phyloP scores from a whole-genome alignment of 2,113 vertebrate genomes.

The Eulemur rufifrons region DNA sequence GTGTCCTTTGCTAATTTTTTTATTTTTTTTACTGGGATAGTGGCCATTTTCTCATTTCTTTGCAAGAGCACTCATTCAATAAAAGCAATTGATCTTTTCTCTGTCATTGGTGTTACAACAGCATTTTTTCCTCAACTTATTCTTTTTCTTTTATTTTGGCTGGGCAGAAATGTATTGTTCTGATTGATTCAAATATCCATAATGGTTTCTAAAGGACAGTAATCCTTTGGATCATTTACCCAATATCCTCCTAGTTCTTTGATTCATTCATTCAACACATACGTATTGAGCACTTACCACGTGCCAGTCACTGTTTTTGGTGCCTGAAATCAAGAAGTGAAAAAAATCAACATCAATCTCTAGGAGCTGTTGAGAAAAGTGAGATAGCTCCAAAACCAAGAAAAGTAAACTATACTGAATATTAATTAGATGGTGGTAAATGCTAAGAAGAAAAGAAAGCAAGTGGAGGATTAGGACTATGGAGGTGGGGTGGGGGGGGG shows the following conservation, averaged over 20 bases:
- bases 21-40: neutral
- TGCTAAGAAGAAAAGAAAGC: neutral
- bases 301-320: neutral
- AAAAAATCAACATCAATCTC: neutral
- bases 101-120: neutral
- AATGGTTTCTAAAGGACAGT: neutral
- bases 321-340: neutral
- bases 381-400: neutral
- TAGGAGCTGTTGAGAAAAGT: neutral
- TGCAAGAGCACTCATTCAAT: neutral
- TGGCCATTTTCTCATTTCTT: neutral
- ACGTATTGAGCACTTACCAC: neutral
- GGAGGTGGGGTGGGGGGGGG: rapidly evolving
- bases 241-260: neutral
- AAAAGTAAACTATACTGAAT: neutral
- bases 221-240: neutral
- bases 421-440: neutral
- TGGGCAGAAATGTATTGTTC: neutral
- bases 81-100: neutral
- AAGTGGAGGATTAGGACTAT: neutral
- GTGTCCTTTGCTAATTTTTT: neutral
- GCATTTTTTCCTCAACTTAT: neutral
- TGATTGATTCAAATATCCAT: neutral
- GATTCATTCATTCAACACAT: neutral
- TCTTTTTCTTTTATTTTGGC: conserved; percentile 7